Evolutionary conservation across 1,140 invertebrate species (phyloP).

Genomic region (Dermatophagoides farinae): DNA sequence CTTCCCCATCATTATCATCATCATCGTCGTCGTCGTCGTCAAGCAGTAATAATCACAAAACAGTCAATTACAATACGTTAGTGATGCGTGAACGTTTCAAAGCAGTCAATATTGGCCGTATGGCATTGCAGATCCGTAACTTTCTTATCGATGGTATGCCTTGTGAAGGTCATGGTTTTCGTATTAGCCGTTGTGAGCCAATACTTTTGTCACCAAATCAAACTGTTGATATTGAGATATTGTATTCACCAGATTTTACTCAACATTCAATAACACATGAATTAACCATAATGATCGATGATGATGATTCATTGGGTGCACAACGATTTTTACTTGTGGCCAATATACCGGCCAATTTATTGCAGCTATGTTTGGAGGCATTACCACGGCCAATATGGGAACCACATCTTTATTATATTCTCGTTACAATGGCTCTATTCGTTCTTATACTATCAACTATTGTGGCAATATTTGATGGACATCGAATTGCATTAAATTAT

Average conservation of each 20-base stretch:
- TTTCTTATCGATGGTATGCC: constrained; percentile 49
- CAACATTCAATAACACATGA: constrained; percentile 47
- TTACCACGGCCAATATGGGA: constrained; percentile 62
- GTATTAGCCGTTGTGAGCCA: constrained; percentile 55
- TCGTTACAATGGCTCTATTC: constrained; percentile 38
- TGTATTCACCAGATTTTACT: constrained; percentile 81
- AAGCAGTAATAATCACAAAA: too few species aligned
- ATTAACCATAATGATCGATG: constrained; percentile 33
- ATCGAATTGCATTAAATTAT: constrained; percentile 39
- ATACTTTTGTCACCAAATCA: constrained; percentile 60
- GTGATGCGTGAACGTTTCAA: constrained; percentile 34
- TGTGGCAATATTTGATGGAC: constrained; percentile 48
- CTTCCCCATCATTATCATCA: constrained; percentile 36
- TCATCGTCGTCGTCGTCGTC: constrained; percentile 42
- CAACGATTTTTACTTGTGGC: constrained; percentile 43
- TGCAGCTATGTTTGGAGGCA: constrained; percentile 46
- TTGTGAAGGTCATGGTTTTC: constrained; percentile 72
- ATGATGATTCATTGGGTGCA: constrained; percentile 9
- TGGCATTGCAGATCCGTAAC: constrained; percentile 43
- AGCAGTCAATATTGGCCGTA: constrained; percentile 65
- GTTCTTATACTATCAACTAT: constrained; percentile 44
- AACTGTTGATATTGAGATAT: constrained; percentile 65
- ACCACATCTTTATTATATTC: constrained; percentile 42
- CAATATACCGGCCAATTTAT: constrained; percentile 50
- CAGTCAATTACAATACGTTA: background rate